Base-by-base conservation (phyloP, 2,113 vertebrate species). In the Motacilla alba region DNA sequence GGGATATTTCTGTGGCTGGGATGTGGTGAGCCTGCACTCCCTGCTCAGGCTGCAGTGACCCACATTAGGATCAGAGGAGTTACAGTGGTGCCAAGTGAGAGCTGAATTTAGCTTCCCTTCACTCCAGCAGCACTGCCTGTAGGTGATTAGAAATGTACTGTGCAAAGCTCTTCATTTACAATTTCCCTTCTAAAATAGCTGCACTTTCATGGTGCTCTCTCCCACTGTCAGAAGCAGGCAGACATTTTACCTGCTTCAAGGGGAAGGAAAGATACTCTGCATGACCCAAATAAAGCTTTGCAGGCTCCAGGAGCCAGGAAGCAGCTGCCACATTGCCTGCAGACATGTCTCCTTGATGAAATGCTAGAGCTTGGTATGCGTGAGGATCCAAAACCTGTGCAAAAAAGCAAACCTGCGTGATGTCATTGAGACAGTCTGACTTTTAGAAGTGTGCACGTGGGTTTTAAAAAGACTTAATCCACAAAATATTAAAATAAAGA, bases 291-390 rank as follows among this genome's bases (percentile, higher is more conserved):
- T 96, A 95, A 73, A 94, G n/a, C 2, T 0, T 46, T 59, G 77
- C 70, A 52, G 86, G 80, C 90, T 87, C 69, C 26, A 52, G 89
- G 83, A 94, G 94, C 94, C 50, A 23, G 86, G 77, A 24, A 92
- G 88, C 93, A 95, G 92, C 95, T 97, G 95, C 89, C 92, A 56
- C 83, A 11, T 33, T 58, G 95, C 96, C 93, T 94, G 83, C 86
- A 88, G 96, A 39, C 30, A 79, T 2, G 66, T 83, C 80, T 92
- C 73, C 88, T 75, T 94, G 92, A 81, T 78, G 79, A 90, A 93
- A 94, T 89, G 80, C 90, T 89, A 33, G 76, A 80, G 72, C 79
- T 31, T 77, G 85, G 33, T 21, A 37, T 28, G 64, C 49, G 66
- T 83, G 76, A 83, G 86, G 62, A 83, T 89, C 85, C 90, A 96